These are phyloP conservation scores for Mnemiopsis leidyi DNA, from an alignment of 37 sponge, comb jelly and placozoan genomes.

Conservation along the genomic window DNA sequence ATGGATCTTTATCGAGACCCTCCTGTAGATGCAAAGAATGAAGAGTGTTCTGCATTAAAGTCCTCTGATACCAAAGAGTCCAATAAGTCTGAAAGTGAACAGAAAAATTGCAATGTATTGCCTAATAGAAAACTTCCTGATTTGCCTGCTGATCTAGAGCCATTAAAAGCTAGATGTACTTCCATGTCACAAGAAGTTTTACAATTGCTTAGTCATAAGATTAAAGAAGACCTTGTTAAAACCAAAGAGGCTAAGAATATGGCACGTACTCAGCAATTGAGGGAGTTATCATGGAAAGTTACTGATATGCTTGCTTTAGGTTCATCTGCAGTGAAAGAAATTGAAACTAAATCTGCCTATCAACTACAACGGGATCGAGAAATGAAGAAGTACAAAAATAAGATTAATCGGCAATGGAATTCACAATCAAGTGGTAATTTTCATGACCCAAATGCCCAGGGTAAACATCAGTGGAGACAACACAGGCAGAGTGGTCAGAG, in stretches of 20 bases:
- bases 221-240: not conserved
- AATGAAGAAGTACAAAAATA: slow-evolving; percentile 29
- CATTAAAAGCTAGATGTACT: slow-evolving; percentile 17
- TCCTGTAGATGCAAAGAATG: no score
- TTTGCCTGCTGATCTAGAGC: slow-evolving; percentile 28
- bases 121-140: slow-evolving; percentile 17
- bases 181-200: slow-evolving; percentile 25
- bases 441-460: not conserved
- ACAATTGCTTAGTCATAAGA: not conserved
- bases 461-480: not conserved
- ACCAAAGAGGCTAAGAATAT: slow-evolving; percentile 2
- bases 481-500: not conserved
- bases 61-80: no score
- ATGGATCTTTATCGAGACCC: no score
- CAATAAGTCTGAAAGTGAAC: no score
- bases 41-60: no score
- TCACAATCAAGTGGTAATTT: not conserved
- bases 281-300: slow-evolving; percentile 41
- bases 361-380: not conserved
- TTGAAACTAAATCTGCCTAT: slow-evolving; percentile 7
- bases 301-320: slow-evolving; percentile 12
- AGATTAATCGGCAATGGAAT: not conserved
- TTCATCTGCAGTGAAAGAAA: slow-evolving; percentile 8
- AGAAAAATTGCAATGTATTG: no score
- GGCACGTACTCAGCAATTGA: not conserved